Conservation (phyloP, 2,113 vertebrate species). For the Otus sunia region DNA sequence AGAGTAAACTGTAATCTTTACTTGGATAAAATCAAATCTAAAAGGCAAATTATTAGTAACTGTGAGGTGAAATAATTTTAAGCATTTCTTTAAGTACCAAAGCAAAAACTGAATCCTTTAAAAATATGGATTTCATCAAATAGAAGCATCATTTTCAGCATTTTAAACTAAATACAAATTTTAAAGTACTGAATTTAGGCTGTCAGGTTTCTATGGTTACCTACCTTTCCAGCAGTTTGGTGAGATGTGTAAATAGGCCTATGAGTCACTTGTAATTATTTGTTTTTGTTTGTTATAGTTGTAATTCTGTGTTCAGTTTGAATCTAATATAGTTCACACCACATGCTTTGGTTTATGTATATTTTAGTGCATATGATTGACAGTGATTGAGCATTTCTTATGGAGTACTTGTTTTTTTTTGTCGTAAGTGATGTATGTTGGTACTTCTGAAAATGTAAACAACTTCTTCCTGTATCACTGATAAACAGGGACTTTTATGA, state of each 20-base stretch:
- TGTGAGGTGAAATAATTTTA: constrained; percentile 38
- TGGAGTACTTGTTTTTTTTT: constrained; percentile 83
- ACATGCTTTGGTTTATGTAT: constrained; percentile 78
- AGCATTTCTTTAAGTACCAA: constrained; percentile 55
- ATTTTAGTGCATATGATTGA: constrained; percentile 83
- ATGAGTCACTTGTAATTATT: constrained; percentile 81
- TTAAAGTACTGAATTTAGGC: constrained; percentile 71
- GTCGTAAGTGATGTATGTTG: constrained; percentile 86
- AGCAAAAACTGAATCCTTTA: constrained; percentile 46
- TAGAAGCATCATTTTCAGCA: constrained; percentile 61
- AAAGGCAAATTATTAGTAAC: constrained; percentile 58
- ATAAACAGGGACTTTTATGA: constrained; percentile 77
- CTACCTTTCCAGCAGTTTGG: constrained; percentile 66
- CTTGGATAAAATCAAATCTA: constrained; percentile 16
- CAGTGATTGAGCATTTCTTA: constrained; percentile 85
- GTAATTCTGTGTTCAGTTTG: constrained; percentile 75
- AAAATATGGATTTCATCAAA: constrained; percentile 48
- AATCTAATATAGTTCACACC: constrained; percentile 73
- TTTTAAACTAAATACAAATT: constrained; percentile 71
- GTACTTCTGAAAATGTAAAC: constrained; percentile 84
- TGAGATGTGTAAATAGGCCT: constrained; percentile 71
- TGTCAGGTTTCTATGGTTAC: constrained; percentile 76
- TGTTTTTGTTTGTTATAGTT: constrained; percentile 78
- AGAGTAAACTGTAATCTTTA: constrained; percentile 31
- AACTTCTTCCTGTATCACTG: constrained; percentile 79